phyloP scores from a whole-genome alignment of 1,140 invertebrate genomes.

The Hycleus cichorii region DNA sequence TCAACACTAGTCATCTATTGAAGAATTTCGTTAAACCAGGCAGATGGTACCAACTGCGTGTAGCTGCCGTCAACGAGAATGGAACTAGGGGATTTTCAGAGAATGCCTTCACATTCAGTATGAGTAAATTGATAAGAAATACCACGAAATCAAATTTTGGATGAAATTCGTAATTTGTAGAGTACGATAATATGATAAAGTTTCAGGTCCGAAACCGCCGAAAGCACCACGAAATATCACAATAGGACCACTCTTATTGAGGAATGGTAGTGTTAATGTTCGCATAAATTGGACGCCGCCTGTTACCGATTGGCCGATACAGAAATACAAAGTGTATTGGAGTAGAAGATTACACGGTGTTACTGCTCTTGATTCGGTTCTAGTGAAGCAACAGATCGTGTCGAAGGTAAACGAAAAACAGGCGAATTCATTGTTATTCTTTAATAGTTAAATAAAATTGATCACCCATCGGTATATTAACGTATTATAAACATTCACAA shows the following conservation, averaged over 20 bases:
- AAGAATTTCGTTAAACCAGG: constrained; percentile 55
- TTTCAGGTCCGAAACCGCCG: constrained; percentile 55
- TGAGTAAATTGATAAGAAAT: constrained; percentile 6
- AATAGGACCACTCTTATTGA: constrained; percentile 45
- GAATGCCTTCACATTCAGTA: constrained; percentile 51
- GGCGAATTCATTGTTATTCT: background rate
- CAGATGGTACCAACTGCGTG: constrained; percentile 68
- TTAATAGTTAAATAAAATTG: background rate
- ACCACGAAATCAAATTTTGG: background rate
- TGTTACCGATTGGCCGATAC: constrained; percentile 55
- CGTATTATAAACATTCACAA: constrained; percentile 24
- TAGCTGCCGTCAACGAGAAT: constrained; percentile 61
- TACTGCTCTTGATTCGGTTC: constrained; percentile 48
- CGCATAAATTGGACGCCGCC: constrained; percentile 56
- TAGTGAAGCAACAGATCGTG: constrained; percentile 52
- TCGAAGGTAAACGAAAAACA: constrained; percentile 44
- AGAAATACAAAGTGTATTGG: constrained; percentile 55
- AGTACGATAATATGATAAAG: constrained; percentile 7
- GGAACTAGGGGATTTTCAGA: constrained; percentile 63
- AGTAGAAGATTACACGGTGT: constrained; percentile 49
- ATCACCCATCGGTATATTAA: background rate
- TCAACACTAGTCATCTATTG: constrained; percentile 47
- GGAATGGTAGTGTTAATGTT: constrained; percentile 48
- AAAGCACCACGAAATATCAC: constrained; percentile 55
- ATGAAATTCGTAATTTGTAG: background rate